Conservation (phyloP, 2,797 vertebrate species). For the Dicrostonyx torquatus region DNA sequence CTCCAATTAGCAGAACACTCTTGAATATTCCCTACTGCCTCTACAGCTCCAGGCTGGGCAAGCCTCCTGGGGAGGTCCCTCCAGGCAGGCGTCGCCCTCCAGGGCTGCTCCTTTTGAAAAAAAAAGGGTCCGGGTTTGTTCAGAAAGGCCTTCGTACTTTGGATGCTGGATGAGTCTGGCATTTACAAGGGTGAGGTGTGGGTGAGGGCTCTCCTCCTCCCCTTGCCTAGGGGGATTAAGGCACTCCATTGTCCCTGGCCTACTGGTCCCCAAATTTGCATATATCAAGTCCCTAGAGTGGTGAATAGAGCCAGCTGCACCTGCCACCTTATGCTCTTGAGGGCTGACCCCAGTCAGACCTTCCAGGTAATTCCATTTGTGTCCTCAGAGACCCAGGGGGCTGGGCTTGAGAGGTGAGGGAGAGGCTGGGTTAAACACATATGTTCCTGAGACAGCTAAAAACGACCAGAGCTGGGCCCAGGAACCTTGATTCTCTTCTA, state of each 20-base stretch:
- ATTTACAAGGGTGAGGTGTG: slow-evolving; percentile 12
- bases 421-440: slow-evolving; percentile 61
- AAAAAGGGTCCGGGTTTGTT: neutral
- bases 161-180: slow-evolving; percentile 6
- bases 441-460: slow-evolving; percentile 78
- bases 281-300: slow-evolving; percentile 43
- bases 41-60: too few species aligned
- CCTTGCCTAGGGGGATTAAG: slow-evolving; percentile 68
- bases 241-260: slow-evolving; percentile 70
- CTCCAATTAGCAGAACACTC: neutral
- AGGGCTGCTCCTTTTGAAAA: neutral
- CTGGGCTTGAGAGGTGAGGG: neutral
- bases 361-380: slow-evolving; percentile 70
- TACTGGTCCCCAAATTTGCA: slow-evolving; percentile 73
- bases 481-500: slow-evolving; percentile 87
- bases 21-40: neutral
- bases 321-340: slow-evolving; percentile 39
- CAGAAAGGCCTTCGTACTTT: neutral
- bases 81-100: fast-evolving
- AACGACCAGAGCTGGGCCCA: slow-evolving; percentile 80
- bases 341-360: slow-evolving; percentile 28
- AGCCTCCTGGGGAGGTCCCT: too few species aligned
- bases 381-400: neutral
- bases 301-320: slow-evolving; percentile 36
- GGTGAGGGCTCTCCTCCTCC: neutral